Evolutionary conservation across 1,140 invertebrate genomes (phyloP).

Genomic region (Akabosia matsudoensis): DNA sequence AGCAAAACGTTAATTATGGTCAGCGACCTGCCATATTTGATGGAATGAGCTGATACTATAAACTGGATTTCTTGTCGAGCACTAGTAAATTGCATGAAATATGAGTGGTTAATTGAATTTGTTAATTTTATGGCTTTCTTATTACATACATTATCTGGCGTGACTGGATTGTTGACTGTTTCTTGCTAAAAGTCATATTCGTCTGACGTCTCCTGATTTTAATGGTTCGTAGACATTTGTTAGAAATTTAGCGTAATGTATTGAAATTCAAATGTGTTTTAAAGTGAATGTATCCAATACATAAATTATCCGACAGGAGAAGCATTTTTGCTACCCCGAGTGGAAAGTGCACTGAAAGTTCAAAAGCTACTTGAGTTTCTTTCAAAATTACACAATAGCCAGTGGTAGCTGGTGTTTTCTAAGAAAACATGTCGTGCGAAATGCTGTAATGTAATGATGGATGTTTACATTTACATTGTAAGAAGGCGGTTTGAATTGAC

Average conservation of each 20-base stretch:
- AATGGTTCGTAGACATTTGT: too few species aligned
- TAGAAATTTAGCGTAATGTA: too few species aligned
- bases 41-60: not conserved
- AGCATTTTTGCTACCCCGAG: too few species aligned
- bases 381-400: too few species aligned
- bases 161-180: not conserved
- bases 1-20: not conserved
- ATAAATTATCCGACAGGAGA: too few species aligned
- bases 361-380: not conserved
- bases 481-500: not conserved
- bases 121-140: not conserved
- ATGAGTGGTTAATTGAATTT: not conserved
- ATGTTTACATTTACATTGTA: not conserved
- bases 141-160: not conserved
- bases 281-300: too few species aligned
- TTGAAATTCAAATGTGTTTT: too few species aligned
- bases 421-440: not conserved
- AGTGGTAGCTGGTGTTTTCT: too few species aligned
- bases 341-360: too few species aligned
- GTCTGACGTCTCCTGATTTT: not conserved
- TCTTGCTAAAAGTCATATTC: not conserved
- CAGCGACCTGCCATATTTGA: slow-evolving; percentile 3
- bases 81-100: too few species aligned
- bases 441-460: not conserved
- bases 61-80: too few species aligned